These are phyloP conservation scores for Fabriciana adippe DNA, from an alignment of 2,888 invertebrate species.

Conservation along the genomic window DNA sequence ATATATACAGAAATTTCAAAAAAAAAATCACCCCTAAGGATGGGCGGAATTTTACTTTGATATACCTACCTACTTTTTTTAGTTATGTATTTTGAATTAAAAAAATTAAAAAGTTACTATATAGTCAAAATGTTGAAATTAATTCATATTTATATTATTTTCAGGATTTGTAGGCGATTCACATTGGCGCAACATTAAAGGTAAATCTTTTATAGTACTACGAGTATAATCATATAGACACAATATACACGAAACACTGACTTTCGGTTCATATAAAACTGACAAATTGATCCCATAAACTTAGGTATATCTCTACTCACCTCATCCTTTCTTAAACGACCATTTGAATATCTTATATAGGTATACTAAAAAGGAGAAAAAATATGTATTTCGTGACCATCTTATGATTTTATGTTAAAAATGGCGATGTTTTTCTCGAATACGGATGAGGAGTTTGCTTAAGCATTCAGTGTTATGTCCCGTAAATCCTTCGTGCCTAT, in stretches of 20 bases:
- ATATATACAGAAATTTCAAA: no score
- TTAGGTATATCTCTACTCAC: slow-evolving; percentile 2
- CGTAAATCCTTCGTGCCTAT: slow-evolving; percentile 1
- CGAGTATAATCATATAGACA: neutral
- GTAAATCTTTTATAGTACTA: slow-evolving; percentile 15
- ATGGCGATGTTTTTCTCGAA: slow-evolving; percentile 8
- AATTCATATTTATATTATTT: slow-evolving; percentile 3
- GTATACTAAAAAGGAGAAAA: slow-evolving; percentile 8
- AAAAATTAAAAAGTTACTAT: no score
- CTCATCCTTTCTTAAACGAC: neutral
- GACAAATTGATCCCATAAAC: slow-evolving; percentile 1
- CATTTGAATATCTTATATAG: slow-evolving; percentile 12
- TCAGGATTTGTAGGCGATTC: slow-evolving; percentile 28
- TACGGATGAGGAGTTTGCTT: slow-evolving; percentile 11
- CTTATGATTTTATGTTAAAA: slow-evolving; percentile 5
- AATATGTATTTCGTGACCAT: slow-evolving; percentile 13
- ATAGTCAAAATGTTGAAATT: neutral
- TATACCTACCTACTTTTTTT: no score
- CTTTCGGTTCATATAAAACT: neutral
- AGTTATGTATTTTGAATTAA: no score
- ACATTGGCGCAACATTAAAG: slow-evolving; percentile 25
- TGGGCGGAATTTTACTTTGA: no score
- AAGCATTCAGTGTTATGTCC: slow-evolving; percentile 15
- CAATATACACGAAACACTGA: neutral
- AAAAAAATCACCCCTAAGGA: no score